Evolutionary conservation across 2,888 invertebrate species (phyloP).

Genomic region (Peribatodes rhomboidaria): DNA sequence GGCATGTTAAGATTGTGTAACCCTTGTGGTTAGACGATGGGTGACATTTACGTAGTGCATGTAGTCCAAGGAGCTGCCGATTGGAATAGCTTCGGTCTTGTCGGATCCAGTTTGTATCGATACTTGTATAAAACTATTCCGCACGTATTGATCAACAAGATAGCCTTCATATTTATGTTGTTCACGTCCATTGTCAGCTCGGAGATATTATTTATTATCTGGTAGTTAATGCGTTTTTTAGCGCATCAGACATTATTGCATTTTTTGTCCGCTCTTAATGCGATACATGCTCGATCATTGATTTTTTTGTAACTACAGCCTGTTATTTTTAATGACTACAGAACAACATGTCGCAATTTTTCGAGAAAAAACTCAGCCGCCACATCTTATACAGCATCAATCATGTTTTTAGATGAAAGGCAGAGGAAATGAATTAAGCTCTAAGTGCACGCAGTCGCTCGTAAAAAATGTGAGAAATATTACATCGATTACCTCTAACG

Average conservation of each 20-base stretch:
- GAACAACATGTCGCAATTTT: constrained; percentile 65
- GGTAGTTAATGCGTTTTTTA: constrained; percentile 28
- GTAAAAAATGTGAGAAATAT: constrained; percentile 82
- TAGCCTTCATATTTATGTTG: constrained; percentile 26
- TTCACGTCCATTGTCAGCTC: constrained; percentile 29
- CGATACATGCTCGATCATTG: constrained; percentile 58
- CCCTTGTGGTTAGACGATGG: constrained; percentile 60
- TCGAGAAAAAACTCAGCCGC: constrained; percentile 63
- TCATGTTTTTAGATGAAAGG: constrained; percentile 73
- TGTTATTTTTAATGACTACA: constrained; percentile 64
- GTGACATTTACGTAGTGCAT: constrained; percentile 65
- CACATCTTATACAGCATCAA: constrained; percentile 69
- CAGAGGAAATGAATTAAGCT: constrained; percentile 74
- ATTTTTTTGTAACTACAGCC: constrained; percentile 60
- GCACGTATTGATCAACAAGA: constrained; percentile 19
- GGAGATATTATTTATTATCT: constrained; percentile 33
- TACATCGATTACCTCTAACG: constrained; percentile 76
- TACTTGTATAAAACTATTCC: constrained; percentile 30
- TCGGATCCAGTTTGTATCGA: constrained; percentile 42
- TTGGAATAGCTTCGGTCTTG: constrained; percentile 55
- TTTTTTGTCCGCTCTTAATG: constrained; percentile 54
- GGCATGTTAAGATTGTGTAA: constrained; percentile 50
- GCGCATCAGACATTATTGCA: constrained; percentile 33
- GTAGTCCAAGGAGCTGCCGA: constrained; percentile 56
- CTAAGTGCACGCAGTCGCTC: constrained; percentile 69